phyloP scores from a whole-genome alignment of 1,140 invertebrate species.

The Trichomalopsis sarcophagae region DNA sequence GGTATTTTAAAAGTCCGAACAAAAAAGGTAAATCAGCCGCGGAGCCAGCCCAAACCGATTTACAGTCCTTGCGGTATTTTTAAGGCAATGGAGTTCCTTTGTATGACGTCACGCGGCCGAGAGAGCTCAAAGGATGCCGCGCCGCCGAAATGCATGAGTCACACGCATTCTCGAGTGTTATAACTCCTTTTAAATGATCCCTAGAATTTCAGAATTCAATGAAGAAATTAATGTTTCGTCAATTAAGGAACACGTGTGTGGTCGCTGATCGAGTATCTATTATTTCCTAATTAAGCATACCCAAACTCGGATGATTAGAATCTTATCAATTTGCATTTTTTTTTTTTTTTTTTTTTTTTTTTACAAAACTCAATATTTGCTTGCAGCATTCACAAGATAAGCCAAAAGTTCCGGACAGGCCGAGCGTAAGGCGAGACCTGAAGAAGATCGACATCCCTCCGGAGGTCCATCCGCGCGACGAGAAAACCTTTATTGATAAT shows the following conservation, averaged over 20 bases:
- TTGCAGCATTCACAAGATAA: slow-evolving; percentile 51
- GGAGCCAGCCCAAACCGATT: not conserved
- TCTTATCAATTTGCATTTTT: not conserved
- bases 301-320: not conserved
- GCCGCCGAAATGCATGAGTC: not conserved
- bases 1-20: slow-evolving; percentile 1
- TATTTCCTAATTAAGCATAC: not conserved
- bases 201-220: not conserved
- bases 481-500: slow-evolving; percentile 45
- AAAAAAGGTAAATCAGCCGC: not conserved
- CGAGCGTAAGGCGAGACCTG: slow-evolving; percentile 54
- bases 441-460: slow-evolving; percentile 53
- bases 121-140: not conserved
- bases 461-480: slow-evolving; percentile 48
- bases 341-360: not conserved
- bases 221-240: not conserved
- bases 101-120: not conserved
- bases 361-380: not conserved
- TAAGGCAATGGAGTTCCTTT: not conserved
- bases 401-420: slow-evolving; percentile 55
- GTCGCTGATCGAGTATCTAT: not conserved
- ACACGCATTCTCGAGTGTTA: not conserved
- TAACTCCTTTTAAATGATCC: not conserved
- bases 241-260: not conserved
- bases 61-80: slow-evolving; percentile 1